Percentiles rank a stretch among this genome's conserved stretches.
These are phyloP conservation scores for Pteropus alecto DNA, from an alignment of 2,113 vertebrate genomes.

Conservation along the genomic window DNA sequence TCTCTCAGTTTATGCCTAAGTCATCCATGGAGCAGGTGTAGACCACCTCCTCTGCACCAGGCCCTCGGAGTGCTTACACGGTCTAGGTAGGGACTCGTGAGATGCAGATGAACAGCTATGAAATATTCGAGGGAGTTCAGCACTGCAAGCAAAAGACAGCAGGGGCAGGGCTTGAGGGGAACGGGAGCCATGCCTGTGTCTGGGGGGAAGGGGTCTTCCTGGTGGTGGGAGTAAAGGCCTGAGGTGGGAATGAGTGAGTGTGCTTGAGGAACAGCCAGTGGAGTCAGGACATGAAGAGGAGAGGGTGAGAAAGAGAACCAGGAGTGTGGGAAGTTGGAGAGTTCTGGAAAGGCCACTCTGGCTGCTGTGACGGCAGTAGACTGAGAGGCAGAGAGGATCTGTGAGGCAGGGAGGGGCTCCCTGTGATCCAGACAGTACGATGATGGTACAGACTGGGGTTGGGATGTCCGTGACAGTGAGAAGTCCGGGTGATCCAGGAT, in stretches of 20 bases:
- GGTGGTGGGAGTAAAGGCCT: background rate
- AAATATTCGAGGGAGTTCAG: background rate
- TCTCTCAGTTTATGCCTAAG: background rate
- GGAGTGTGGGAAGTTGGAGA: background rate
- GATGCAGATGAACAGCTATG: background rate
- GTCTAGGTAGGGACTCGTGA: too few species aligned
- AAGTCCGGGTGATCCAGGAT: background rate
- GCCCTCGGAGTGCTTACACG: accelerated
- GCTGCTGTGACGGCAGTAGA: background rate
- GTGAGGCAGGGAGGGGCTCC: background rate
- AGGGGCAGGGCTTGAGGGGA: background rate
- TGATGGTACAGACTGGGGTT: accelerated
- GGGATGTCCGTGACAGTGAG: background rate
- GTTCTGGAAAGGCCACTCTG: background rate
- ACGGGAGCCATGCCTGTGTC: background rate
- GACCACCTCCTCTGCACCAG: background rate
- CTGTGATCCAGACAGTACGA: background rate
- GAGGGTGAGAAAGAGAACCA: background rate
- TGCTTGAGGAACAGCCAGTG: background rate
- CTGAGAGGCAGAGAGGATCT: background rate
- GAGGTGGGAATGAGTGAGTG: background rate
- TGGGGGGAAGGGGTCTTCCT: background rate
- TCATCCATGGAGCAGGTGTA: background rate
- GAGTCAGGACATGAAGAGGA: background rate
- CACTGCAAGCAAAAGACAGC: background rate